A percentile compares a stretch with the other conserved stretches of the same genome.
Evolutionary conservation across 2,888 invertebrate genomes (phyloP).

Genomic region (Eupithecia subumbrata): DNA sequence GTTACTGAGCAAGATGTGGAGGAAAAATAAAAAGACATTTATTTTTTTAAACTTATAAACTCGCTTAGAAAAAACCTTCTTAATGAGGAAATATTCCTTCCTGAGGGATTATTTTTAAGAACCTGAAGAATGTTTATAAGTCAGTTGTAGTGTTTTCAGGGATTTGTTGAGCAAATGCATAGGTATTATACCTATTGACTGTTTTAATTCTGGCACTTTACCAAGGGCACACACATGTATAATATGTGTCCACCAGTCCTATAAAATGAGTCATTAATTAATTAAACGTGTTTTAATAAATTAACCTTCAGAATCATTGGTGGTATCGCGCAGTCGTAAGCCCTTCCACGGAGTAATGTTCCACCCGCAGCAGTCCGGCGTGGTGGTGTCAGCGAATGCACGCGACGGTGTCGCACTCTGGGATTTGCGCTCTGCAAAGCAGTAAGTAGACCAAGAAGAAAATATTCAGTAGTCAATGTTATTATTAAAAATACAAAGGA

Average conservation of each 20-base stretch:
- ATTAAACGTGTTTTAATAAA: neutral
- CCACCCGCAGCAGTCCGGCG: constrained; percentile 92
- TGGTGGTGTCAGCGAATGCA: constrained; percentile 94
- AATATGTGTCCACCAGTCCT: neutral
- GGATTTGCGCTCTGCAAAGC: constrained; percentile 93
- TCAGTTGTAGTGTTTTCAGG: neutral
- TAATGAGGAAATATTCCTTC: too few species aligned
- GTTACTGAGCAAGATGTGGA: neutral
- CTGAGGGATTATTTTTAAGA: neutral
- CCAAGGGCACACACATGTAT: neutral
- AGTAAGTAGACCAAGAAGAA: constrained; percentile 80
- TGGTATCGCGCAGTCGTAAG: constrained; percentile 78
- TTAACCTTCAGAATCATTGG: constrained; percentile 77
- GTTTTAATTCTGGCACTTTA: neutral
- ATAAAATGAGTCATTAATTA: neutral
- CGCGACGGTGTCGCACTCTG: constrained; percentile 95
- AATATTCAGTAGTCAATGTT: neutral
- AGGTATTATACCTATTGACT: too few species aligned
- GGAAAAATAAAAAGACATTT: neutral
- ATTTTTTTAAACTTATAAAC: too few species aligned
- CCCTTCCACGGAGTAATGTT: constrained; percentile 98
- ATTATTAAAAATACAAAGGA: neutral
- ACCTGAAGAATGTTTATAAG: neutral
- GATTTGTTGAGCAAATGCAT: neutral
- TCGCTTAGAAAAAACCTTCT: too few species aligned